Percentiles rank a stretch among this genome's conserved stretches.
Evolutionary conservation across 2,113 vertebrate species (phyloP).

Genomic region (Dromaius novaehollandiae): DNA sequence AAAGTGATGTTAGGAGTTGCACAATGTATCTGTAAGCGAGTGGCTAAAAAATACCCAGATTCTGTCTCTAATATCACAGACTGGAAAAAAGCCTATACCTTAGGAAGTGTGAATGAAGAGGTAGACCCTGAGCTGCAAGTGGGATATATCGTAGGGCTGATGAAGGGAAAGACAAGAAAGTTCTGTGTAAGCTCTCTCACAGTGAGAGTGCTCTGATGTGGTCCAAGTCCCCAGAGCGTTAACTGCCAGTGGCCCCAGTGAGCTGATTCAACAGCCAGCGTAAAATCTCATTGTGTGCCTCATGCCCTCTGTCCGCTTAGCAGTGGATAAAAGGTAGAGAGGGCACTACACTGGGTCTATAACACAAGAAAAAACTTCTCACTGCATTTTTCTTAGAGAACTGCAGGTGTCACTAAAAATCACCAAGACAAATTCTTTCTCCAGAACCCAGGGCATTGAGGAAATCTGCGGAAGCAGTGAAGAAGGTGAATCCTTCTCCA

Average conservation of each 20-base stretch:
- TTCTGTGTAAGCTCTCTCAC: not conserved
- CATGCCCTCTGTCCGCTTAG: not conserved
- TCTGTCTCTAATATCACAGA: not conserved
- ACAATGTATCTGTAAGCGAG: not conserved
- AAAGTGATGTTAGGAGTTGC: not conserved
- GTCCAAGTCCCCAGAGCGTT: not conserved
- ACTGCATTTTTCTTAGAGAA: constrained; percentile 55
- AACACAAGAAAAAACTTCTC: not conserved
- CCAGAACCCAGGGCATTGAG: not conserved
- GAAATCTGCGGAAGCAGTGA: not conserved
- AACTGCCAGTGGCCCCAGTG: not conserved
- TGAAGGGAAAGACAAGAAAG: not conserved
- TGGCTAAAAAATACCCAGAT: not conserved
- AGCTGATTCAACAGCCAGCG: not conserved
- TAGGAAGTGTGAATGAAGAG: not conserved
- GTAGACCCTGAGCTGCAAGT: not conserved
- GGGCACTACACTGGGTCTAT: not conserved
- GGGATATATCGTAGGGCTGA: not conserved
- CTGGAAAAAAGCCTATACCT: not conserved
- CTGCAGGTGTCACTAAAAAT: constrained; percentile 70
- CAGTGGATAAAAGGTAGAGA: not conserved
- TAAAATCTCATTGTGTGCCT: not conserved
- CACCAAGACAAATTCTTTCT: constrained; percentile 1
- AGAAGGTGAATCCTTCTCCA: constrained; percentile 13
- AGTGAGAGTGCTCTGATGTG: not conserved